These are phyloP conservation scores for Silurus meridionalis DNA, from an alignment of 2,113 vertebrate species.

Conservation along the genomic window DNA sequence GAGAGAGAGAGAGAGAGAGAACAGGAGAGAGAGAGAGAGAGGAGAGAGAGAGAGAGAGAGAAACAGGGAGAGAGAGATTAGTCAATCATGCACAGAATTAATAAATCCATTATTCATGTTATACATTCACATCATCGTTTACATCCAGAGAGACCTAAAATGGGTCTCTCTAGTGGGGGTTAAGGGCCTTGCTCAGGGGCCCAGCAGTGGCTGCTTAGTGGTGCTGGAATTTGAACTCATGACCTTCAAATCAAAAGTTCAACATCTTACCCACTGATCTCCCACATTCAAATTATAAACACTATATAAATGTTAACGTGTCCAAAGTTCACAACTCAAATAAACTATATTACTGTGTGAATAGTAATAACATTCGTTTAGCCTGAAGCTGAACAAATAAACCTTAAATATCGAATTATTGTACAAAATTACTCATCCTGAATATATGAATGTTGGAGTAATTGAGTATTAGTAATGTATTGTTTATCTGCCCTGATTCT, in stretches of 20 bases:
- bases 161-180: too few species aligned
- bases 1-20: constrained; percentile 77
- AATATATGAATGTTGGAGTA: background rate
- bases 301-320: background rate
- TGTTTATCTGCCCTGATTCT: background rate
- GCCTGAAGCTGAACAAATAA: background rate
- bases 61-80: constrained; percentile 78
- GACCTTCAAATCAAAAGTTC: too few species aligned
- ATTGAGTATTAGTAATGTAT: background rate
- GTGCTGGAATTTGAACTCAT: too few species aligned
- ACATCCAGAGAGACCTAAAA: too few species aligned
- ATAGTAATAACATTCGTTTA: background rate
- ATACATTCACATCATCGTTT: too few species aligned
- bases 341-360: too few species aligned
- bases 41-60: constrained; percentile 46
- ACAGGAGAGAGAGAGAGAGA: too few species aligned
- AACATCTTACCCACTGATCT: too few species aligned
- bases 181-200: too few species aligned
- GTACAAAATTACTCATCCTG: background rate
- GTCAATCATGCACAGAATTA: constrained; percentile 73
- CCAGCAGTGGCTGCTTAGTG: too few species aligned
- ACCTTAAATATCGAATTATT: background rate
- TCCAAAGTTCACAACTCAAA: too few species aligned
- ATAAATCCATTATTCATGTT: constrained; percentile 1
- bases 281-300: background rate